Base-by-base conservation (phyloP, 2,888 invertebrate species). In the Eumacrocentrus americanus region DNA sequence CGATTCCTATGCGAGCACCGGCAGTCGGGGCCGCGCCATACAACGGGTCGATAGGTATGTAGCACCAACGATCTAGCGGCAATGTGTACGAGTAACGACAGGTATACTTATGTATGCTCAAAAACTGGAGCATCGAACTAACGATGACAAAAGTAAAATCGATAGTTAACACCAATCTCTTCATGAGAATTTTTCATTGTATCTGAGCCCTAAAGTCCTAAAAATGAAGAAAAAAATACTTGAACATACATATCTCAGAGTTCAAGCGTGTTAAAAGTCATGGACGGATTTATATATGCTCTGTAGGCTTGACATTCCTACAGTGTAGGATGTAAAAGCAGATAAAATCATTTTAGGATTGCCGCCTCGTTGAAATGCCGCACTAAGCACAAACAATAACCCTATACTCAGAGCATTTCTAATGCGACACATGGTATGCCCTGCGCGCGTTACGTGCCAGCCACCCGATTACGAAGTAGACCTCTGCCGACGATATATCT, bases 61-160 rank as follows among this genome's bases (percentile, higher is more conserved):
- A n/a, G 47, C 42, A 18, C 20, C 42, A 53, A 37, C 59, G 53
- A 59, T 54, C 53, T 47, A 59, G 38, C 52, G 25, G 29, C 25
- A 25, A 47, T 25, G 40, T 60, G 55, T 22, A 12, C 7, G 46
- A 11, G 46, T 23, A 46, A 46, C 48, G 12, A 44, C 12, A 37
- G n/a, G 7, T 11, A 23, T n/a, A 46, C 46, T 60, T 44, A 51
- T 64, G 63, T 58, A 58, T 53, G 61, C 60, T 62, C 46, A 64
- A 66, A 64, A 67, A 67, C 58, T 67, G 58, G 67, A 67, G 59
- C 61, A 67, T 64, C 67, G 63, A 67, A 65, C 65, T 60, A 60
- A 60, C 64, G 64, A 62, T 64, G 61, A 63, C 60, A 65, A 64
- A 65, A 61, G 57, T 63, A 60, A 64, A 67, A 67, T 67, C 67